These are phyloP conservation scores for Eciton burchellii DNA, from an alignment of 1,140 invertebrate species.

Conservation along the genomic window DNA sequence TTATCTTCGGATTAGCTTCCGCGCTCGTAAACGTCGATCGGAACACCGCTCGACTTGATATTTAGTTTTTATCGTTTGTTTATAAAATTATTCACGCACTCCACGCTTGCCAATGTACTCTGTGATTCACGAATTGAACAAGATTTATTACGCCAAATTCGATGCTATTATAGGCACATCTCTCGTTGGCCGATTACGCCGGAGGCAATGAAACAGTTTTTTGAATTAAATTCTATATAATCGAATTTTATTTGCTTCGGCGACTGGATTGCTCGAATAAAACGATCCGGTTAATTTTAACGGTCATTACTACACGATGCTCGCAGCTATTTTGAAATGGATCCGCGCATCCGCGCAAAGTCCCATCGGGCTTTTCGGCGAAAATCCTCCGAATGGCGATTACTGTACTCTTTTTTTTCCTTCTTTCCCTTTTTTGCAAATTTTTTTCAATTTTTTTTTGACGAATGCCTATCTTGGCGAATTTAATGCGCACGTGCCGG, in stretches of 20 bases:
- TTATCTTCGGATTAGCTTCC: too few species aligned
- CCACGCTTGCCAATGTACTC: not conserved
- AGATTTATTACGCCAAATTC: too few species aligned
- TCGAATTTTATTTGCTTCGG: constrained; percentile 47
- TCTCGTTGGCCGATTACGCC: not conserved
- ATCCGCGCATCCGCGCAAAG: too few species aligned
- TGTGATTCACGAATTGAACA: too few species aligned
- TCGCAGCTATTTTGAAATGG: constrained; percentile 10
- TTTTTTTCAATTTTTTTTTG: too few species aligned
- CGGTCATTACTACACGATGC: constrained; percentile 26
- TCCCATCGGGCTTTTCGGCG: constrained; percentile 19
- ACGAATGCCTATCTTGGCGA: constrained; percentile 12
- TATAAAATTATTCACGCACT: constrained; percentile 20
- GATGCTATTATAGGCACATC: too few species aligned
- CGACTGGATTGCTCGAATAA: not conserved
- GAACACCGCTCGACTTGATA: too few species aligned
- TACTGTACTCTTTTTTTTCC: constrained; percentile 7
- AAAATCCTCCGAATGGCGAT: constrained; percentile 26
- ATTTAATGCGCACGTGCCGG: not conserved
- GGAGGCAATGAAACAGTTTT: constrained; percentile 35
- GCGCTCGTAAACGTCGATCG: not conserved
- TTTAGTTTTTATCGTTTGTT: too few species aligned
- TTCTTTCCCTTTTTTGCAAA: too few species aligned
- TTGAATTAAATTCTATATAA: constrained; percentile 47
- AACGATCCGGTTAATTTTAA: constrained; percentile 47